Conservation (phyloP, 2,888 invertebrate species). For the Nomada fucata region DNA sequence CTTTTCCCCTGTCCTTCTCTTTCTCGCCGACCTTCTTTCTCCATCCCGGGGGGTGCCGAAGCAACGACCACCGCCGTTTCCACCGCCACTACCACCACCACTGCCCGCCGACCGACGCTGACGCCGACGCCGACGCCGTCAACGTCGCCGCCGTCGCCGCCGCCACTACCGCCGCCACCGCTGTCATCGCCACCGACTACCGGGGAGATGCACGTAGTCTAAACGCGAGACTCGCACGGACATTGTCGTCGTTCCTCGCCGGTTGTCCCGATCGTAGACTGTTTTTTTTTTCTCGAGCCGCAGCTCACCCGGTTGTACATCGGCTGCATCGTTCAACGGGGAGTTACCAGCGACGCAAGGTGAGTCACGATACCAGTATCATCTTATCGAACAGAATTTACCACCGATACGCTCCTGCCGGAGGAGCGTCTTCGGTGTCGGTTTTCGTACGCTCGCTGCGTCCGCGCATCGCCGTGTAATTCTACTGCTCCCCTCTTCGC, state of each 20-base stretch:
- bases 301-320: conserved; percentile 21
- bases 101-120: conserved; percentile 11
- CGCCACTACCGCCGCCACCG: conserved; percentile 34
- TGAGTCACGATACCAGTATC: conserved; percentile 23
- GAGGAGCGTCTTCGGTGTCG: not conserved
- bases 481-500: too few relatives aligned
- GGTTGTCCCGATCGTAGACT: conserved; percentile 45
- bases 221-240: conserved; percentile 68
- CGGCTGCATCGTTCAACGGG: conserved; percentile 30
- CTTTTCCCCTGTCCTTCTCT: conserved; percentile 42
- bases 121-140: conserved; percentile 10
- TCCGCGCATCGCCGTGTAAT: too few relatives aligned
- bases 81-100: conserved; percentile 17
- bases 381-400: not conserved
- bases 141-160: conserved; percentile 18
- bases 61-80: conserved; percentile 41
- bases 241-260: conserved; percentile 60
- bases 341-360: conserved; percentile 36
- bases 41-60: conserved; percentile 37
- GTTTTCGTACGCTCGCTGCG: not conserved
- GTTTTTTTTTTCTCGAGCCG: conserved; percentile 48
- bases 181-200: conserved; percentile 55
- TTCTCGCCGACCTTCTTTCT: conserved; percentile 47
- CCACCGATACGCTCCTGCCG: too few relatives aligned
- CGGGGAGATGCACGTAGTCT: conserved; percentile 66